Conservation (phyloP, 2,113 vertebrate species). For the Oryzias melastigma region DNA sequence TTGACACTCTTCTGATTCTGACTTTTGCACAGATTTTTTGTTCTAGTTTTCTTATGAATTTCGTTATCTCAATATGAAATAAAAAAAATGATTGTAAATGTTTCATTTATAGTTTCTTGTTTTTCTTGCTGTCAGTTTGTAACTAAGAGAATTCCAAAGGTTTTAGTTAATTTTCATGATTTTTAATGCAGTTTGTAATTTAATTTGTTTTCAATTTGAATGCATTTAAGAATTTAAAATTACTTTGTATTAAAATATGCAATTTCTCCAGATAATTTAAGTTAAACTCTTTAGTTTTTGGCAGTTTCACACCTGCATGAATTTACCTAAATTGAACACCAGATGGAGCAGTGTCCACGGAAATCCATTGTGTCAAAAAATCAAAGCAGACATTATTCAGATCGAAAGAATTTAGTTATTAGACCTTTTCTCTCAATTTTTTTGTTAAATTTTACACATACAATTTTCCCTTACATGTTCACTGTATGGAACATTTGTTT, state of each 20-base stretch:
- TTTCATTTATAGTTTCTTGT: not conserved
- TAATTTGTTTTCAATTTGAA: not conserved
- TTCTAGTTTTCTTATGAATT: conserved; percentile 57
- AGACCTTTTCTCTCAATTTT: too few species aligned
- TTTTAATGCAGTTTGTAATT: not conserved
- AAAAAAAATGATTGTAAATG: conserved; percentile 59
- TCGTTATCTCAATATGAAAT: conserved; percentile 56
- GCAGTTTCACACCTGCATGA: not conserved
- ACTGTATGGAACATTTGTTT: too few species aligned
- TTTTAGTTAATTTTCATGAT: not conserved
- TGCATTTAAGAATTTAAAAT: not conserved
- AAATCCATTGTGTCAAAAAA: not conserved
- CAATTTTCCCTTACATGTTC: too few species aligned
- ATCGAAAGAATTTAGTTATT: too few species aligned
- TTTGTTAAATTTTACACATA: too few species aligned
- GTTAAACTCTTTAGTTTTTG: too few species aligned
- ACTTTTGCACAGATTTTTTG: conserved; percentile 46
- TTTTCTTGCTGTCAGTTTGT: not conserved
- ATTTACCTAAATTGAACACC: conserved; percentile 19
- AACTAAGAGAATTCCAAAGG: not conserved
- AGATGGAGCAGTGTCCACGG: conserved; percentile 34
- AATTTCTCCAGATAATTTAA: too few species aligned
- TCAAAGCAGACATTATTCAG: too few species aligned
- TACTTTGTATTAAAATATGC: too few species aligned
- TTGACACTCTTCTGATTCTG: conserved; percentile 26